Percentiles rank a stretch among this genome's conserved stretches.
phyloP scores from a whole-genome alignment of 1,140 invertebrate species.

The Akabosia matsudoensis region DNA sequence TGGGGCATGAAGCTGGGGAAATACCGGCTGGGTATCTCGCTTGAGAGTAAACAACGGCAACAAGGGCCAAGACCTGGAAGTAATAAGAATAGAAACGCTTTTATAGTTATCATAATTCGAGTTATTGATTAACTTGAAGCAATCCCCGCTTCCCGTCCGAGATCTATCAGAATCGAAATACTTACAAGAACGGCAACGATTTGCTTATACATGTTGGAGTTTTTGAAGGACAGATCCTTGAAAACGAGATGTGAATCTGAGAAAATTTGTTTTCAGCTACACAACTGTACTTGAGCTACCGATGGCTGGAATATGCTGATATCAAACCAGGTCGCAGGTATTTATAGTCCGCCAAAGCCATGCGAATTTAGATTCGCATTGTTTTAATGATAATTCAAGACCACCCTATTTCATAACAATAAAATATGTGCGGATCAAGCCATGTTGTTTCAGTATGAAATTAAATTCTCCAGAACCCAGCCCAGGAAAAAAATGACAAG shows the following conservation, averaged over 20 bases:
- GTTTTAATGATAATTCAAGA: neutral
- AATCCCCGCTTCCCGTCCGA: too few relatives aligned
- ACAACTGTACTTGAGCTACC: conserved; percentile 3
- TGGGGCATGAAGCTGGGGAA: conserved; percentile 39
- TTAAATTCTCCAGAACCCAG: conserved; percentile 8
- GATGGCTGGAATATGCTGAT: neutral
- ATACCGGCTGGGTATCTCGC: conserved; percentile 41
- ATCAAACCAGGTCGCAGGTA: neutral
- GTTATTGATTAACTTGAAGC: too few relatives aligned
- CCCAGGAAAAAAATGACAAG: conserved; percentile 17
- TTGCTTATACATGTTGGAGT: conserved; percentile 1
- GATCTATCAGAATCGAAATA: neutral
- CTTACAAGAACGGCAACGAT: conserved; percentile 14
- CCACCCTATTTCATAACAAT: neutral
- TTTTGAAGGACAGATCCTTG: neutral
- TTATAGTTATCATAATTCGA: neutral
- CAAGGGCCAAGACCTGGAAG: neutral
- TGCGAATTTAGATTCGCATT: neutral
- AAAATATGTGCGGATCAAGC: neutral
- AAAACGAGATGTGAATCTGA: neutral
- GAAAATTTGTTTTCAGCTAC: neutral
- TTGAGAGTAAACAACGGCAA: neutral
- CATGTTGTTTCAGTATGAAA: neutral
- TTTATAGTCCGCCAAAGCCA: conserved; percentile 4
- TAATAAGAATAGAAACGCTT: neutral